Conservation (phyloP, 1,140 invertebrate species). For the Atopsyche davidsoni region DNA sequence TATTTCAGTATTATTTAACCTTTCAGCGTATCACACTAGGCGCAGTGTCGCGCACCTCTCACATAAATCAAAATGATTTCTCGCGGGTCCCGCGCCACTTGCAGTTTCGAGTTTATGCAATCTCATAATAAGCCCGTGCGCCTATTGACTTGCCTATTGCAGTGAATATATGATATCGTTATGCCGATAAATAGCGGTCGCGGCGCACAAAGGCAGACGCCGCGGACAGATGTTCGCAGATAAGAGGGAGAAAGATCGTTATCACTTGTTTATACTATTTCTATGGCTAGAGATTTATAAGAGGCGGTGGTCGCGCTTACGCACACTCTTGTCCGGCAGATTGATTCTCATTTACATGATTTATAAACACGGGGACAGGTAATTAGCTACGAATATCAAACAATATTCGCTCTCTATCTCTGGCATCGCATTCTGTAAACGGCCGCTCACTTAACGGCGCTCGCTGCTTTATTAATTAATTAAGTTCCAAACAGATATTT, state of each 20-base stretch:
- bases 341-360: too few species aligned
- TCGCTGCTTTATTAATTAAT: too few species aligned
- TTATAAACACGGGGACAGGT: too few species aligned
- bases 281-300: background rate
- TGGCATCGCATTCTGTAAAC: too few species aligned
- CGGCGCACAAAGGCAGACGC: slow-evolving; percentile 8
- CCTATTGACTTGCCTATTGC: slow-evolving; percentile 30
- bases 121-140: slow-evolving; percentile 25
- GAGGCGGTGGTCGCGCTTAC: background rate
- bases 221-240: slow-evolving; percentile 27
- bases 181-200: slow-evolving; percentile 27
- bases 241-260: slow-evolving; percentile 27
- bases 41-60: background rate
- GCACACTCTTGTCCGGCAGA: background rate
- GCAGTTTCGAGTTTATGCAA: slow-evolving; percentile 20
- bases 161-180: slow-evolving; percentile 30
- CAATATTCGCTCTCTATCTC: too few species aligned
- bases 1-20: slow-evolving; percentile 3
- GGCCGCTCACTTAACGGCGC: too few species aligned
- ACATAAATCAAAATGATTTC: slow-evolving; percentile 16
- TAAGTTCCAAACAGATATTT: too few species aligned
- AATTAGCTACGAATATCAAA: too few species aligned
- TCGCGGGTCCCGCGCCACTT: slow-evolving; percentile 9
- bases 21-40: slow-evolving; percentile 10
- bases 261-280: slow-evolving; percentile 26